Evolutionary conservation across 2,888 invertebrate genomes (phyloP).

Genomic region (Morpho helenor): DNA sequence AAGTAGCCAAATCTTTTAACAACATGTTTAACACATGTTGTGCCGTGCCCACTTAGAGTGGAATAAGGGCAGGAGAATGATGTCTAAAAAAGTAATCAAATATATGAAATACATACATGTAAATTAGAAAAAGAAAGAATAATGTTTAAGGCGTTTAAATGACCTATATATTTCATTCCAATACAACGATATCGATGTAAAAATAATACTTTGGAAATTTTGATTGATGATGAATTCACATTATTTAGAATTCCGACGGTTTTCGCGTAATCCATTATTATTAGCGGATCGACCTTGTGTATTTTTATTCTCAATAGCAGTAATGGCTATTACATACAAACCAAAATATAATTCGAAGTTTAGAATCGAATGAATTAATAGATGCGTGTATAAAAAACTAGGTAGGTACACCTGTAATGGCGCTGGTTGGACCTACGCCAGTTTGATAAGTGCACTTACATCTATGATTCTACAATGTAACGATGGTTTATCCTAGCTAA

Average conservation of each 20-base stretch:
- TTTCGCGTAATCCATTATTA: constrained; percentile 46
- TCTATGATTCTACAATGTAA: not conserved
- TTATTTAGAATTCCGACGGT: constrained; percentile 44
- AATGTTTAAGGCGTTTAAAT: too few relatives aligned
- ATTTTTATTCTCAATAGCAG: constrained; percentile 51
- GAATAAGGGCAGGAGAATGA: too few relatives aligned
- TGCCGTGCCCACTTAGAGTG: too few relatives aligned
- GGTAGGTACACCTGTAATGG: constrained; percentile 44
- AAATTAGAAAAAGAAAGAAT: too few relatives aligned
- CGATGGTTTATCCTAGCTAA: not conserved
- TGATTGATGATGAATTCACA: constrained; percentile 10
- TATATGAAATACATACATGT: too few relatives aligned
- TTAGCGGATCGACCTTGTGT: constrained; percentile 65
- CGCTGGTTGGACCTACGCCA: constrained; percentile 50
- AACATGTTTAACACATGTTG: too few relatives aligned
- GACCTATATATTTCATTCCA: too few relatives aligned
- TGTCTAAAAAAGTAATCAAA: too few relatives aligned
- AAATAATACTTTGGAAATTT: too few relatives aligned
- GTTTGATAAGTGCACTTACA: constrained; percentile 38
- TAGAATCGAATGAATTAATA: constrained; percentile 20
- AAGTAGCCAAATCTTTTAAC: too few relatives aligned
- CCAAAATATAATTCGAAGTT: constrained; percentile 48
- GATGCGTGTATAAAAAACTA: constrained; percentile 31
- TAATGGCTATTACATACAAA: constrained; percentile 27
- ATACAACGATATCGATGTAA: too few relatives aligned